Base-by-base conservation (phyloP, 2,113 vertebrate genomes). In the Nerophis ophidion region DNA sequence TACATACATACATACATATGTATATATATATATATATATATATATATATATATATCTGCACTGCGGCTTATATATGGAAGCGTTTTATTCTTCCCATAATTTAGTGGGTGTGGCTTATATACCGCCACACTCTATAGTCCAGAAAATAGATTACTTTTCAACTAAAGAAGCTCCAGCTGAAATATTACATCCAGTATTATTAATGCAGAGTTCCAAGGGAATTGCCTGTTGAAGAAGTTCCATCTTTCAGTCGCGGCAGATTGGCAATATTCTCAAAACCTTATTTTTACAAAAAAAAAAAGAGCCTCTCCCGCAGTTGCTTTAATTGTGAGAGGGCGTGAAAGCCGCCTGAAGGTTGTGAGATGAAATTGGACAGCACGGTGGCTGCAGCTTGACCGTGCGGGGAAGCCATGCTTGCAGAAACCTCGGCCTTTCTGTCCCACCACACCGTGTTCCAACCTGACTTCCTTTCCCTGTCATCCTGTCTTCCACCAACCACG, bases 321-420 rank as follows among this genome's bases (percentile, higher is more conserved):
- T 16, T 57, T 44, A 17, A 33, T 44, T 45, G 8, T 9, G 38
- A 67, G 54, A 53, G 19, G 48, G 6, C 49, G n/a, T 53, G 59
- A 51, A 9, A 12, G 36, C 14, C 47, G 4, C 34, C n/a, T 26
- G 19, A 50, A 13, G 66, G 55, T 61, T 46, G n/a, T 11, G n/a
- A 52, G 34, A 56, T 69, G 76, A 65, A 66, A 61, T 49, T 36
- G 42, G 38, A 61, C 51, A 38, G 57, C 34, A 48, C 54, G 46
- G 50, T 45, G 60, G 68, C 42, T 64, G 9, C 26, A 60, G 7
- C 61, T 63, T 68, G 76, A 61, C 71, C 73, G 76, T 60, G 61
- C 53, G 74, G 80, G 66, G 46, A 46, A 71, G 65, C 70, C 48
- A 71, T 73, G 70, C 67, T 35, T 11, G 65, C 9, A 45, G 44